phyloP scores from a whole-genome alignment of 2,888 invertebrate genomes.

The Stenodera caucasica region DNA sequence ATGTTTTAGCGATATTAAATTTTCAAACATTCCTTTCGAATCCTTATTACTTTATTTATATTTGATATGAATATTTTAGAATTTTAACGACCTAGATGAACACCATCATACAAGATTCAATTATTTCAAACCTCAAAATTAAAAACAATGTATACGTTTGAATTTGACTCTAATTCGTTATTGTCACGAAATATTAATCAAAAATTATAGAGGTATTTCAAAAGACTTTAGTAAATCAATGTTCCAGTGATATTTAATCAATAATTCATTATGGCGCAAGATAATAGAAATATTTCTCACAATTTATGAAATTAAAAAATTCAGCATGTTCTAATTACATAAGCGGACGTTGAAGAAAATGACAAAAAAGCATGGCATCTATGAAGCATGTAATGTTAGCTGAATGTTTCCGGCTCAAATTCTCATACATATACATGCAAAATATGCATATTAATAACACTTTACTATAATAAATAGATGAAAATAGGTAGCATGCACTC shows the following conservation, averaged over 20 bases:
- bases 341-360: background rate
- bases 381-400: background rate
- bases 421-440: background rate
- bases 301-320: background rate
- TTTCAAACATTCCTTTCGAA: conserved; percentile 3
- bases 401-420: background rate
- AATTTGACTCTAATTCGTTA: too few relatives aligned
- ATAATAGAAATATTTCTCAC: background rate
- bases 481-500: too few relatives aligned
- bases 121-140: too few relatives aligned
- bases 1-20: conserved; percentile 7
- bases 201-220: background rate
- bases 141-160: too few relatives aligned
- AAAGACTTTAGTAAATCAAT: background rate
- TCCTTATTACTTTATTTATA: conserved; percentile 4
- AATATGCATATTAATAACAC: background rate
- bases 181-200: background rate
- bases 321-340: background rate
- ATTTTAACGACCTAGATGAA: background rate
- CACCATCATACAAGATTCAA: background rate
- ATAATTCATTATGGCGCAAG: background rate
- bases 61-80: background rate
- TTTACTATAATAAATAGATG: background rate
- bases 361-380: background rate
- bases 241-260: background rate